A percentile compares a stretch with the other conserved stretches of the same genome.
Conservation (phyloP, 2,797 vertebrate species). For the Pangasius krempfi region DNA sequence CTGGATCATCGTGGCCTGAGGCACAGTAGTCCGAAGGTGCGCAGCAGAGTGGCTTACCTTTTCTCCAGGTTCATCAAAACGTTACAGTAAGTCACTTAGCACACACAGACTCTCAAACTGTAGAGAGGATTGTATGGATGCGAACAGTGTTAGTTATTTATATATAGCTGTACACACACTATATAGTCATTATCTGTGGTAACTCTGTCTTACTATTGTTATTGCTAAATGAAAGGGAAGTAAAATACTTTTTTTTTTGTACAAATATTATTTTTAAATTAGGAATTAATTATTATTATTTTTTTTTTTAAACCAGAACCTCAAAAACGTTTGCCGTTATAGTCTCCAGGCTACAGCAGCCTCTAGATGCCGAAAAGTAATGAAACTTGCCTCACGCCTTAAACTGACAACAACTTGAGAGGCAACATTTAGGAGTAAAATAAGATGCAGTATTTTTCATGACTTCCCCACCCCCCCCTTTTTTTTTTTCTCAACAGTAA, state of each 20-base stretch:
- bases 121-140: not conserved
- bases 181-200: not conserved
- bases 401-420: not conserved
- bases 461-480: too few relatives aligned
- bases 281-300: not conserved
- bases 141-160: not conserved
- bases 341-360: not conserved
- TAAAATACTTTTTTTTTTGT: too few relatives aligned
- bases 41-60: slow-evolving; percentile 89
- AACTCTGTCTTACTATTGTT: not conserved
- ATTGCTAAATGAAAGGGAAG: not conserved
- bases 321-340: not conserved
- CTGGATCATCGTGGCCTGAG: slow-evolving; percentile 91
- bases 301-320: not conserved
- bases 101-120: not conserved
- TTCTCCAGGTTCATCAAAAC: slow-evolving; percentile 98
- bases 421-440: not conserved
- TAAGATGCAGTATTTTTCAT: not conserved
- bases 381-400: not conserved
- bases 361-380: not conserved
- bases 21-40: slow-evolving; percentile 77
- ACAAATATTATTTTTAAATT: not conserved
- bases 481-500: slow-evolving; percentile 77
- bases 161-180: not conserved
- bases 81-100: slow-evolving; percentile 83